Evolutionary conservation across 2,888 invertebrate species (phyloP).

Genomic region (Synanthedon myopaeformis): DNA sequence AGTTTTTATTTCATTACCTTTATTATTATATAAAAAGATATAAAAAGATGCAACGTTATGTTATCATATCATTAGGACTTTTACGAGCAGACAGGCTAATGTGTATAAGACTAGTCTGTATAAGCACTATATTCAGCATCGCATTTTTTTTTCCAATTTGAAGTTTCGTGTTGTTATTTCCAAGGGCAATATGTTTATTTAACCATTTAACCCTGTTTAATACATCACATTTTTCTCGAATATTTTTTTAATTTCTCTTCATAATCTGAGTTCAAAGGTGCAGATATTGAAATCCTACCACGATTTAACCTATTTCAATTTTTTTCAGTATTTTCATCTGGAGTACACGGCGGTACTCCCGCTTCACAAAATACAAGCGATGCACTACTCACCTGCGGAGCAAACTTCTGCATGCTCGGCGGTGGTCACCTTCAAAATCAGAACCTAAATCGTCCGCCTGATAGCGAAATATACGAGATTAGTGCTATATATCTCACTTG

Average conservation of each 20-base stretch:
- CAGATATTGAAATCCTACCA: background rate
- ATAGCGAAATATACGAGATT: conserved; percentile 88
- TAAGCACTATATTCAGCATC: too few species aligned
- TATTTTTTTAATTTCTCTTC: background rate
- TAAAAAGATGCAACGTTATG: too few species aligned
- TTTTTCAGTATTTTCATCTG: conserved; percentile 79
- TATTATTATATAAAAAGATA: too few species aligned
- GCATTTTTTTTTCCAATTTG: too few species aligned
- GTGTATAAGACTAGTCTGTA: too few species aligned
- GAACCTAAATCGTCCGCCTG: conserved; percentile 83
- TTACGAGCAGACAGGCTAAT: too few species aligned
- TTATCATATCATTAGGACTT: too few species aligned
- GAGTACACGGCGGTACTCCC: conserved; percentile 73
- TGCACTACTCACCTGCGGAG: conserved; percentile 76
- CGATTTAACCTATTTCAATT: background rate
- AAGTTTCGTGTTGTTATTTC: too few species aligned
- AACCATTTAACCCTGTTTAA: background rate
- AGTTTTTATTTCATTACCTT: conserved; percentile 31
- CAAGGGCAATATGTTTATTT: background rate
- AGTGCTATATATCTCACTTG: conserved; percentile 90
- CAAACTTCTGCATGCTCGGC: conserved; percentile 84
- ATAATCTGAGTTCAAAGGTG: background rate
- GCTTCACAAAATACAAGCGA: conserved; percentile 53
- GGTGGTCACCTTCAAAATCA: conserved; percentile 75
- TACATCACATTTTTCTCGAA: conserved; percentile 2